phyloP scores from a whole-genome alignment of 2,888 invertebrate genomes.

The Nasonia oneida region DNA sequence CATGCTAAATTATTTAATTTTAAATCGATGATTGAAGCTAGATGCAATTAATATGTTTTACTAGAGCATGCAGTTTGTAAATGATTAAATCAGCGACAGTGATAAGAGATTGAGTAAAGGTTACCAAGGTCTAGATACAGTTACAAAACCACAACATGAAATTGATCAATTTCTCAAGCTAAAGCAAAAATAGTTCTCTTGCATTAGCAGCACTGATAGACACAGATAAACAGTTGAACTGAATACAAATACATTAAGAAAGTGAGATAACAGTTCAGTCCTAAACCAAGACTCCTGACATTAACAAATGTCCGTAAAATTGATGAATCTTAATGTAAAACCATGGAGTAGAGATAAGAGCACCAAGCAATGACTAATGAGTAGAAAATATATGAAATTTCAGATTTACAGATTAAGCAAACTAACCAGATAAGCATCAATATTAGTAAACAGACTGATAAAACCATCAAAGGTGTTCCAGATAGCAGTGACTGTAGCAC shows the following conservation, averaged over 20 bases:
- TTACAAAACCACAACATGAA: conserved; percentile 8
- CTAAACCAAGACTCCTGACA: not conserved
- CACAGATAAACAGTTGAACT: not conserved
- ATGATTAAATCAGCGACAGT: not conserved
- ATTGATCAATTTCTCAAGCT: not conserved
- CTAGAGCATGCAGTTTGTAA: not conserved
- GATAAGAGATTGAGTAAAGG: conserved; percentile 14
- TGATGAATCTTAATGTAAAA: not conserved
- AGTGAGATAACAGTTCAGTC: not conserved
- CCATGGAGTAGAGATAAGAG: not conserved
- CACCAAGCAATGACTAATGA: not conserved
- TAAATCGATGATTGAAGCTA: not conserved
- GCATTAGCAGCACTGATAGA: not conserved
- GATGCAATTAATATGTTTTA: not conserved
- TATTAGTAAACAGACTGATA: not conserved
- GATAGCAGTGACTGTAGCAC: not conserved
- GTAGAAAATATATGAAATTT: not conserved
- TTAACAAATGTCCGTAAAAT: not conserved
- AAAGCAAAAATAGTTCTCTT: not conserved
- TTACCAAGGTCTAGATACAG: conserved; percentile 21
- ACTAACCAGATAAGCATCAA: not conserved
- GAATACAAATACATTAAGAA: not conserved
- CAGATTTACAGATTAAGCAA: not conserved
- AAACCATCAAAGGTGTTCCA: not conserved
- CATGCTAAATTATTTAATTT: not conserved